Conservation (phyloP, 2,797 vertebrate genomes). For the Characodon lateralis region DNA sequence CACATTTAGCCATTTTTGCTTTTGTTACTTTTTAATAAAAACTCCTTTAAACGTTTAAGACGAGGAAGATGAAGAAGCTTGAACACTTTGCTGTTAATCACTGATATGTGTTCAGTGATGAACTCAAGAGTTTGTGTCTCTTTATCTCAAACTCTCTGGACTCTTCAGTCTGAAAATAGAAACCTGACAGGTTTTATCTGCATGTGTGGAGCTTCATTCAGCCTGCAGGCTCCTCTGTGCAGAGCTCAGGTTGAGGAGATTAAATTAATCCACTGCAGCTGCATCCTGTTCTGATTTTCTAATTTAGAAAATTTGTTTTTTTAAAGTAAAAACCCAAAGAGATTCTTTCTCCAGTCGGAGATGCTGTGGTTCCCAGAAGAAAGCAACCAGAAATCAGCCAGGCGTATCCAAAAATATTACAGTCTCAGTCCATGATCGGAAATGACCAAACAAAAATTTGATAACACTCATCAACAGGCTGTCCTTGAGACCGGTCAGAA, state of each 20-base stretch:
- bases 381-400: not conserved
- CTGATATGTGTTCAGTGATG: conserved; percentile 23
- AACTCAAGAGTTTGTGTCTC: conserved; percentile 36
- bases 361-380: not conserved
- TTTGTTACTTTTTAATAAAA: not conserved
- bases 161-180: conserved; percentile 55
- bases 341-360: not conserved
- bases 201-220: not conserved
- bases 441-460: too few species aligned
- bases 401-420: not conserved
- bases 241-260: not conserved
- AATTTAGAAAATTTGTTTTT: not conserved
- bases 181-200: conserved; percentile 38
- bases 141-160: conserved; percentile 47
- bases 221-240: not conserved
- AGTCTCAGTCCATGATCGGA: not conserved
- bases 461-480: too few species aligned
- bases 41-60: not conserved
- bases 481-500: too few species aligned
- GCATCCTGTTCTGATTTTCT: not conserved
- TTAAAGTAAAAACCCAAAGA: not conserved
- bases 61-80: not conserved
- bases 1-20: not conserved
- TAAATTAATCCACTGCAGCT: not conserved
- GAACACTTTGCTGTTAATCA: too few species aligned